Evolutionary conservation across 2,113 vertebrate species (phyloP), one percentile per base, ranked within the genome.

Genomic region (Rhinolophus ferrumequinum): DNA sequence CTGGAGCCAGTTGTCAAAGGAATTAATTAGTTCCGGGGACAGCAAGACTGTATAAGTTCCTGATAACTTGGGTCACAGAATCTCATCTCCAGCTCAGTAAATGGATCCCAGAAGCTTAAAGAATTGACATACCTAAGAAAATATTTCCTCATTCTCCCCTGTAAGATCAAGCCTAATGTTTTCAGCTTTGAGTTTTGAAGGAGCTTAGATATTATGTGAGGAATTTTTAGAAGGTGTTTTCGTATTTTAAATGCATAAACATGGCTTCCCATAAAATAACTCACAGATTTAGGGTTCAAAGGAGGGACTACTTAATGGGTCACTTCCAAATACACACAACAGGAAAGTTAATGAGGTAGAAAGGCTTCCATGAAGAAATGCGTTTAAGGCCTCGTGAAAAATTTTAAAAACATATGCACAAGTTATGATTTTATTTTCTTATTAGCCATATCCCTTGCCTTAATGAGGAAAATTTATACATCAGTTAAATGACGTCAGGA

Each of bases 11-110:
- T 75, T 97, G 79, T 94, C 95, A 87, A 62, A 1, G 13, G 30
- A 94, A 97, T 96, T 96, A 73, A 76, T 94, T 75, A 88, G 83
- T 93, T 56, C 79, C 9, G 0, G 38, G 87, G 85, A 54, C 69
- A 81, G 52, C 38, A 69, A 80, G 73, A 58, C n/a, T 93, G 30
- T 41, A 21, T 47, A 76, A 15, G n/a, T 90, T 88, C 70, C 95
- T 76, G 54, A 88, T 58, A 81, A 90, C 82, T 54, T 94, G 72
- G 33, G 50, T 76, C 85, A 15, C 91, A 38, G 81, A 58, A 90
- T 90, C 88, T 77, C 95, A 13, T 93, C 73, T 94, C 83, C 35
- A 89, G 67, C 54, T 91, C 88, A 89, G 64, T 62, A 67, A 90
- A 44, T 69, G 75, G 52, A 91, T 85, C 77, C 69, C 64, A 81